Conservation (phyloP, 2,888 invertebrate genomes). For the Digitonthophagus gazella region DNA sequence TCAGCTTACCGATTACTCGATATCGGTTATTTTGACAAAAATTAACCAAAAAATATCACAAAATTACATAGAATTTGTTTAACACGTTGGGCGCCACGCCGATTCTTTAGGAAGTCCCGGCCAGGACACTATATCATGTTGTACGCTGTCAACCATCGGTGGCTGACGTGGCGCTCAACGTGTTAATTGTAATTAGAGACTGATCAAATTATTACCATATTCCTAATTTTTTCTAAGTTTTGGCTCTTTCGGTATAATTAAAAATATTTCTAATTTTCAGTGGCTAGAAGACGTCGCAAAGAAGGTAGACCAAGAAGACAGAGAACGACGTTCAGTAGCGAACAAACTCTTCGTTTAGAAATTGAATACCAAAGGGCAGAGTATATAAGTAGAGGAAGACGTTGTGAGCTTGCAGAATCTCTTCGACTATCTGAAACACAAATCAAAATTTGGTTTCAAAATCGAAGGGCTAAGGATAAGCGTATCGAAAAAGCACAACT, state of each 20-base stretch:
- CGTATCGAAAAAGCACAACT: slow-evolving; percentile 93
- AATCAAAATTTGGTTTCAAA: slow-evolving; percentile 93
- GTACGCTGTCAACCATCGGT: slow-evolving; percentile 11
- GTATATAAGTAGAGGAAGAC: slow-evolving; percentile 84
- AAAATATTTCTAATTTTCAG: slow-evolving; percentile 52
- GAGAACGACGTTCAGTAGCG: slow-evolving; percentile 91
- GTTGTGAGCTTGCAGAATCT: slow-evolving; percentile 74
- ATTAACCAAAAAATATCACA: no score
- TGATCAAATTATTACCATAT: no score
- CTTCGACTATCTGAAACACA: slow-evolving; percentile 73
- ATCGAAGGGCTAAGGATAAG: slow-evolving; percentile 93
- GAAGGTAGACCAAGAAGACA: slow-evolving; percentile 86
- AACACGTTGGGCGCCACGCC: no score
- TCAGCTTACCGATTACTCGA: background rate
- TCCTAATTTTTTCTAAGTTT: no score
- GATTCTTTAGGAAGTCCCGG: no score
- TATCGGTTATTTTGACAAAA: no score
- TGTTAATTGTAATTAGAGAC: no score
- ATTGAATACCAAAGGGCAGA: slow-evolving; percentile 89
- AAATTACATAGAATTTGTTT: no score
- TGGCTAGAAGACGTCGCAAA: slow-evolving; percentile 80
- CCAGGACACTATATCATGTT: slow-evolving; percentile 19
- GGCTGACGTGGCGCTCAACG: no score
- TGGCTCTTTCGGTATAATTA: background rate
- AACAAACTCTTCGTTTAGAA: slow-evolving; percentile 87